These are phyloP conservation scores for Melanotaenia maccullochi DNA, from an alignment of 2,797 vertebrate genomes.

Conservation along the genomic window DNA sequence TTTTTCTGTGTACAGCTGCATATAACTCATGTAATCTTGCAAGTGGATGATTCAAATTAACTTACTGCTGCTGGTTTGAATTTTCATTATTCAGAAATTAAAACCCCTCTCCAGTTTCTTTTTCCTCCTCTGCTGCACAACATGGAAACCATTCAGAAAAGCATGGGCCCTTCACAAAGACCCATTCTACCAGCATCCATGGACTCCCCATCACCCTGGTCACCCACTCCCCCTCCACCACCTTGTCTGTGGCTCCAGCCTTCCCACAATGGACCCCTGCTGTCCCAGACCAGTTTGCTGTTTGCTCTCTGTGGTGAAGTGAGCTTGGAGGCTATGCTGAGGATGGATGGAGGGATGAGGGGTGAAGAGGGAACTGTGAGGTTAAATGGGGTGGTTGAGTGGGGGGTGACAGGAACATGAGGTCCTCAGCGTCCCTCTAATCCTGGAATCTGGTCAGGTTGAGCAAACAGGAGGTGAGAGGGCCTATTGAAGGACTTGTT, in stretches of 20 bases:
- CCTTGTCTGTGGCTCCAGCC: slow-evolving; percentile 41
- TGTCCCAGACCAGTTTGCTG: slow-evolving; percentile 44
- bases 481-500: slow-evolving; percentile 52
- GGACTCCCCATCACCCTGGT: slow-evolving; percentile 21
- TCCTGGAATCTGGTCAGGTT: slow-evolving; percentile 61
- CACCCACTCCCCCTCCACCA: slow-evolving; percentile 20
- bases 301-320: slow-evolving; percentile 67
- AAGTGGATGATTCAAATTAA: too few relatives aligned
- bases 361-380: slow-evolving; percentile 33
- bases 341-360: slow-evolving; percentile 31
- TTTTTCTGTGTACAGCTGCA: too few relatives aligned
- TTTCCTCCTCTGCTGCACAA: slow-evolving; percentile 1
- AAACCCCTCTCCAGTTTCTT: neutral
- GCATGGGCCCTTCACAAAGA: slow-evolving; percentile 33
- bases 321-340: slow-evolving; percentile 37
- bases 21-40: too few relatives aligned
- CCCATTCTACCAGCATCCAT: slow-evolving; percentile 18
- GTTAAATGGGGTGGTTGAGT: slow-evolving; percentile 31
- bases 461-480: slow-evolving; percentile 73
- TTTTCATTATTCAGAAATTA: neutral
- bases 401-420: slow-evolving; percentile 40
- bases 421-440: slow-evolving; percentile 60
- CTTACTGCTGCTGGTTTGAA: neutral
- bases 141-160: slow-evolving; percentile 15
- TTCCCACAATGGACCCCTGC: slow-evolving; percentile 60